phyloP scores from a whole-genome alignment of 2,888 invertebrate species.

The Cyrtodaria siliqua region DNA sequence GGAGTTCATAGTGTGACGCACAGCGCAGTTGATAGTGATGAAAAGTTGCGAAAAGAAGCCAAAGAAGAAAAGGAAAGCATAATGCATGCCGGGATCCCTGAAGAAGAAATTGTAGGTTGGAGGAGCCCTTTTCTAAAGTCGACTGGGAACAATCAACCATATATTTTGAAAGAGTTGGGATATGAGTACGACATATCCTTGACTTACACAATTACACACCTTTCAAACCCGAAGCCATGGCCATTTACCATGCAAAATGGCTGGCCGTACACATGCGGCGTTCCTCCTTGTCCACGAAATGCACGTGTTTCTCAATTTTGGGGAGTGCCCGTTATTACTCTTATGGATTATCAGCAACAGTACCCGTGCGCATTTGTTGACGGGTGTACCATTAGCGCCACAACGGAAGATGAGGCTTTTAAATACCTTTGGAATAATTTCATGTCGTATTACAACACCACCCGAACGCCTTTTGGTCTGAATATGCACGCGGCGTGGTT shows the following conservation, averaged over 20 bases:
- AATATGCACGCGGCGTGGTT: constrained; percentile 94
- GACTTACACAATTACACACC: constrained; percentile 54
- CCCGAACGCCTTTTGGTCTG: constrained; percentile 92
- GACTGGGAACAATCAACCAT: constrained; percentile 64
- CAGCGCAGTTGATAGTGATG: constrained; percentile 77
- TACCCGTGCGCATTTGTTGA: constrained; percentile 69
- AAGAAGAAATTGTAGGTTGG: constrained; percentile 66
- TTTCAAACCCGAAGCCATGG: constrained; percentile 63
- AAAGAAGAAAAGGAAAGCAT: constrained; percentile 61
- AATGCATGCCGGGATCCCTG: constrained; percentile 54
- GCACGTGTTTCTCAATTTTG: constrained; percentile 54
- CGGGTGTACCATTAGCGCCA: constrained; percentile 63
- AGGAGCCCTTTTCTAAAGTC: constrained; percentile 66
- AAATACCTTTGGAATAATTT: constrained; percentile 91
- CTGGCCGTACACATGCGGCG: constrained; percentile 57
- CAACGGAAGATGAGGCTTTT: constrained; percentile 64
- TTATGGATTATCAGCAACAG: constrained; percentile 56
- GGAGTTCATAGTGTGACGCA: constrained; percentile 92
- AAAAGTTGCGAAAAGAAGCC: constrained; percentile 56
- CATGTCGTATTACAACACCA: constrained; percentile 89
- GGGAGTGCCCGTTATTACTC: constrained; percentile 65
- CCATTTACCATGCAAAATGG: constrained; percentile 64
- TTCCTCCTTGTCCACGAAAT: constrained; percentile 48
- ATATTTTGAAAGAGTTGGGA: constrained; percentile 51
- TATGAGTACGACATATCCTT: constrained; percentile 67